Base-by-base conservation (phyloP, 2,888 invertebrate species). In the Steinernema scapterisci region DNA sequence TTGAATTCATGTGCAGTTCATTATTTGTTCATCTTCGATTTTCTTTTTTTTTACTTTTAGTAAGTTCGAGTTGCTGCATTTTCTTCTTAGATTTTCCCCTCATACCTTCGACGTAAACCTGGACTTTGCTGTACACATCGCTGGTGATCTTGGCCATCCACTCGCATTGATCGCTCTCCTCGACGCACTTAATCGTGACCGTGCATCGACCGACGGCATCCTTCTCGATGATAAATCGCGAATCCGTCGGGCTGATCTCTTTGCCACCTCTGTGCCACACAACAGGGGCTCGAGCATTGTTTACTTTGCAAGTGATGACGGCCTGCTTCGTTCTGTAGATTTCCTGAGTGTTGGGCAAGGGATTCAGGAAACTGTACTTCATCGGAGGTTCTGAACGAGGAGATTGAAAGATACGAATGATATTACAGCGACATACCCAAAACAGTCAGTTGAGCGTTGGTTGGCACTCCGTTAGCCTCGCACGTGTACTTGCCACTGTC, bases 401-500 rank as follows among this genome's bases (percentile, higher is more conserved):
- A 9, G 5, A 6, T 38, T 38, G 3, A 38, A 38, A 23, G 70
- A 72, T 46, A 54, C 23, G 13, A 1, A 16, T 27, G 21, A 43
- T 16, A 51, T 3, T 0, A 71, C 27, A 25, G 48, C 3, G 13
- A 48, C 86, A 79, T 88, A 92, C 92, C 92, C 87, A 97, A 96
- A 25, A 99, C 97, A 89, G 93, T 94, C 74, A 99, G 91, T 90
- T 94, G 94, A 63, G 93, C 96, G 23, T 94, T 93, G 83, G 93
- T 93, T 73, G 92, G 92, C 71, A 94, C 91, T 73, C 95, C 95
- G 85, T 94, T 93, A 84, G 97, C 94, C 90, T 97, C 95, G 85
- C 96, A 92, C 0, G 94, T 94, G 88, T 96, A 97, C 90, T 95
- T 95, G 84, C 97, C 99, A 82, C 93, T 93, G 88, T 99, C 99